These are phyloP conservation scores for Triplophysa yarkandensis DNA, from an alignment of 2,797 vertebrate species.

Conservation along the genomic window DNA sequence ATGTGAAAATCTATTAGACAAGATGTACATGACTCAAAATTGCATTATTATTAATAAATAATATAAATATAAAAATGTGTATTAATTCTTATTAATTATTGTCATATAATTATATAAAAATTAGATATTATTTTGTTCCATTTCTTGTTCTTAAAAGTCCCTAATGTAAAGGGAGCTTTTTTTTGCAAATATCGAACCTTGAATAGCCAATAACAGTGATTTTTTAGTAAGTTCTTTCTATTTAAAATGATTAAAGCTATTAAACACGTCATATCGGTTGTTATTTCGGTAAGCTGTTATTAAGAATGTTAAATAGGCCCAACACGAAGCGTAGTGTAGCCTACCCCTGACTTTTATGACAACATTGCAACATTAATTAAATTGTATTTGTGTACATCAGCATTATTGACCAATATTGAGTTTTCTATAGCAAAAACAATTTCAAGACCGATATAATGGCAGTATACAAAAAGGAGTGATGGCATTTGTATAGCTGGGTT, in stretches of 20 bases:
- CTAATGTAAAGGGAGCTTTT: no score
- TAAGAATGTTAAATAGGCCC: not conserved
- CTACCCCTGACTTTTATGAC: not conserved
- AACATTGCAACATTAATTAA: not conserved
- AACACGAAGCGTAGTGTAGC: not conserved
- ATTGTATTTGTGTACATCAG: not conserved
- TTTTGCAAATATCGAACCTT: not conserved
- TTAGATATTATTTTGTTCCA: no score
- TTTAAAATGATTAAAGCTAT: not conserved
- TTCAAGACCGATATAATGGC: not conserved
- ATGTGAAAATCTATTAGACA: no score
- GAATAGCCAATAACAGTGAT: not conserved
- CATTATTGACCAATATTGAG: not conserved
- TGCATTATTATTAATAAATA: no score
- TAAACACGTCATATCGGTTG: not conserved
- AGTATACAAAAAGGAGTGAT: not conserved
- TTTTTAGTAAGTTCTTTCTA: not conserved
- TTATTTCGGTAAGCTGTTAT: not conserved
- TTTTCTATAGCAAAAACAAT: not conserved
- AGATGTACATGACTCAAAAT: no score
- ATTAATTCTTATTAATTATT: no score
- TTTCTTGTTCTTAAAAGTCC: no score
- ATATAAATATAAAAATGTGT: no score
- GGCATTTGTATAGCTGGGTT: not conserved
- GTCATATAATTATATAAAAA: no score